phyloP scores from a whole-genome alignment of 2,888 invertebrate species.

The Leptothorax acervorum region DNA sequence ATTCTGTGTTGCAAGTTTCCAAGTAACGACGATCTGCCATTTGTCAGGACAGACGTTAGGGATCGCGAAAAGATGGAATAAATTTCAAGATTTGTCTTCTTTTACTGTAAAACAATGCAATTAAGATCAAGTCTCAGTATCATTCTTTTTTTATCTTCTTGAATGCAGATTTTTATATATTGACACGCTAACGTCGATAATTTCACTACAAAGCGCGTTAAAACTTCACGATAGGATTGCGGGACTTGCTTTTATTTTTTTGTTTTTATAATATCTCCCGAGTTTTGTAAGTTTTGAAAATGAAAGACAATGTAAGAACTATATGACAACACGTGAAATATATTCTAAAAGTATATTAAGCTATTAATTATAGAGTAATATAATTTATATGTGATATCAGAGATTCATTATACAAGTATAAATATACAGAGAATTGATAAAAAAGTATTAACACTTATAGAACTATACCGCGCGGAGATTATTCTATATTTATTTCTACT shows the following conservation, averaged over 20 bases:
- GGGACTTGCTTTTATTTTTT: not conserved
- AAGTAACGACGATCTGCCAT: not conserved
- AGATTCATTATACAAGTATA: not conserved
- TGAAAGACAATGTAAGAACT: not conserved
- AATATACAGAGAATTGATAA: not conserved
- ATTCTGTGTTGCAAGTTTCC: constrained; percentile 10
- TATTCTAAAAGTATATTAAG: not conserved
- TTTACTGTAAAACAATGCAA: not conserved
- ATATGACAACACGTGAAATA: too few relatives aligned
- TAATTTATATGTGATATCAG: too few relatives aligned
- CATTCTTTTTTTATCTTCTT: not conserved
- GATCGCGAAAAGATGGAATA: not conserved
- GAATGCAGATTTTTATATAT: not conserved
- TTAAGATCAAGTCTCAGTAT: not conserved
- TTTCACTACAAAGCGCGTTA: not conserved
- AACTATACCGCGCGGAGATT: too few relatives aligned
- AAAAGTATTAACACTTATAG: too few relatives aligned
- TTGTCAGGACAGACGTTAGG: not conserved
- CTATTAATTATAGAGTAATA: not conserved
- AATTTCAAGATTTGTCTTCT: not conserved
- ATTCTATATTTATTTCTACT: too few relatives aligned
- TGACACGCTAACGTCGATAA: too few relatives aligned
- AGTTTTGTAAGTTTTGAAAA: not conserved
- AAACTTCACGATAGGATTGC: not conserved
- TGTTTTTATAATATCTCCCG: not conserved